These are phyloP conservation scores for Nixonia krombeini DNA, from an alignment of 1,140 invertebrate species.

Conservation along the genomic window DNA sequence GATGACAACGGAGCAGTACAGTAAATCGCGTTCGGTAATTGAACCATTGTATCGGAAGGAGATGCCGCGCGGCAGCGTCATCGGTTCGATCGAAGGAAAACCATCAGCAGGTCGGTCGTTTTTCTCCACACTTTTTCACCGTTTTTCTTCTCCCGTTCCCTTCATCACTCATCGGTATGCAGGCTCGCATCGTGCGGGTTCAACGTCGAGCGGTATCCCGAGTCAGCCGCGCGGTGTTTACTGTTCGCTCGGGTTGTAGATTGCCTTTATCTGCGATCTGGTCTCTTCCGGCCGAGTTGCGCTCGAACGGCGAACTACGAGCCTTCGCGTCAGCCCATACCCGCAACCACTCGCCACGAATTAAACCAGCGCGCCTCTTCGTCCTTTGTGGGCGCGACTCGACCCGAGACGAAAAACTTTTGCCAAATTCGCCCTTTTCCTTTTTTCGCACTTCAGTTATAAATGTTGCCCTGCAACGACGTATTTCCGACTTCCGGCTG, in stretches of 20 bases:
- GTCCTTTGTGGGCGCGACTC: slow-evolving; percentile 59
- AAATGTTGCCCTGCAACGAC: too few species aligned
- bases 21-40: too few species aligned
- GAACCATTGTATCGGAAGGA: too few species aligned
- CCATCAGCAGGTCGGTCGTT: neutral
- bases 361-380: slow-evolving; percentile 54
- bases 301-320: slow-evolving; percentile 45
- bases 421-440: slow-evolving; percentile 17
- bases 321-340: slow-evolving; percentile 42
- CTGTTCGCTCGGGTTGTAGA: slow-evolving; percentile 60
- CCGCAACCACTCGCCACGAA: slow-evolving; percentile 46
- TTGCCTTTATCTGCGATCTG: slow-evolving; percentile 64
- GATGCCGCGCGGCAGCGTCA: too few species aligned
- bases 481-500: too few species aligned
- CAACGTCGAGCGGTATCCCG: slow-evolving; percentile 24
- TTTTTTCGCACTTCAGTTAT: slow-evolving; percentile 32
- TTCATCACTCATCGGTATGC: slow-evolving; percentile 23
- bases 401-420: slow-evolving; percentile 17
- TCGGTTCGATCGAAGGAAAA: neutral
- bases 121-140: neutral
- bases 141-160: slow-evolving; percentile 10
- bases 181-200: too few species aligned
- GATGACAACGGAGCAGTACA: too few species aligned
- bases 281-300: slow-evolving; percentile 44
- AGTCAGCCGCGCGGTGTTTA: slow-evolving; percentile 50